Conservation (phyloP, 2,888 invertebrate species). For the Catocala sponsa region DNA sequence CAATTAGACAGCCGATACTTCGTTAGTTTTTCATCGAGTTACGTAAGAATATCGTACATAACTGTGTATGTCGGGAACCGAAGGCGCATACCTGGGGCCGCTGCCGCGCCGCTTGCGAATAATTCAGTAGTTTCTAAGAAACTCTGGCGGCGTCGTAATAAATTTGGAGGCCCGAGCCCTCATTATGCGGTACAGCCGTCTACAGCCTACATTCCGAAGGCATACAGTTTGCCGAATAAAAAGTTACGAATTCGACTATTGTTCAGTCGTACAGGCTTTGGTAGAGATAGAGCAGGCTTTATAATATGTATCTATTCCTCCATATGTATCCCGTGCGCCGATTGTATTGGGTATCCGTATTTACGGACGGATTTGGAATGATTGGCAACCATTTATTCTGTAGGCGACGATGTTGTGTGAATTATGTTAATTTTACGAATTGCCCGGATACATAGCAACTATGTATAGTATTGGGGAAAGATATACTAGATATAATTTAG, state of each 20-base stretch:
- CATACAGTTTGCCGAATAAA: conserved; percentile 76
- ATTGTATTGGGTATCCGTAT: not conserved
- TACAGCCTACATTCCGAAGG: conserved; percentile 82
- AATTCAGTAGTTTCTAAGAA: conserved; percentile 83
- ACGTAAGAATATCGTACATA: conserved; percentile 84
- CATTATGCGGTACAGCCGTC: conserved; percentile 85
- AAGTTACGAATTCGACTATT: conserved; percentile 76
- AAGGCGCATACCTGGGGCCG: conserved; percentile 73
- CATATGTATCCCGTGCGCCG: conserved; percentile 4
- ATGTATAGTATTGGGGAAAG: no score
- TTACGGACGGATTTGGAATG: conserved; percentile 8
- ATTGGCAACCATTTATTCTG: conserved; percentile 14
- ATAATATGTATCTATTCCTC: conserved; percentile 16
- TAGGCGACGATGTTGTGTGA: not conserved
- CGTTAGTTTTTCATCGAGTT: conserved; percentile 59
- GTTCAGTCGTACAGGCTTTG: conserved; percentile 56
- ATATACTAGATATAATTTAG: no score
- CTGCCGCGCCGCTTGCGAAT: conserved; percentile 68
- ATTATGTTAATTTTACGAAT: conserved; percentile 5
- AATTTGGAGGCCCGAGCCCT: conserved; percentile 70
- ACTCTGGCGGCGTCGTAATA: conserved; percentile 73
- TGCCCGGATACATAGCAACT: no score
- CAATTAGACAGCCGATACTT: conserved; percentile 49
- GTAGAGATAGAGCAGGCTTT: conserved; percentile 44
- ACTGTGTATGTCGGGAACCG: conserved; percentile 79